Conservation (phyloP, 2,797 vertebrate species). For the Tamandua tetradactyla region DNA sequence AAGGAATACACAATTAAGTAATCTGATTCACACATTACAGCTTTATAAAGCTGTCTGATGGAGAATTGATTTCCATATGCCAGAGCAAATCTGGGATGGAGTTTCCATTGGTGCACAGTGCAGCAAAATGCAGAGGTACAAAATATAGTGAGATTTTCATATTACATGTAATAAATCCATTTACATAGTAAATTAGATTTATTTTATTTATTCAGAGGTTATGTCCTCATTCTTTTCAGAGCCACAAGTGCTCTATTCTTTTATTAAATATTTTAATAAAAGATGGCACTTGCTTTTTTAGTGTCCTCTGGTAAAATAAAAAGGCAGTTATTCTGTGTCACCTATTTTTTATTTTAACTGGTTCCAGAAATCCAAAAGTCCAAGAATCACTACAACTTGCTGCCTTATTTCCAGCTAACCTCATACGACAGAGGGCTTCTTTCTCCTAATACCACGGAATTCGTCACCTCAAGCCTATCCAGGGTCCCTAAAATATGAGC, state of each 20-base stretch:
- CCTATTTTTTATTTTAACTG: not conserved
- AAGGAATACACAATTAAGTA: not conserved
- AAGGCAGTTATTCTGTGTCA: not conserved
- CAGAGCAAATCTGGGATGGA: not conserved
- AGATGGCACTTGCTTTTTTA: not conserved
- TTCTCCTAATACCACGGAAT: not conserved
- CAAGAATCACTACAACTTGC: not conserved
- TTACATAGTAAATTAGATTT: not conserved
- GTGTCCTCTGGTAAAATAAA: conserved; percentile 22
- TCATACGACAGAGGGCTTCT: not conserved
- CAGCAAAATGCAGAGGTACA: not conserved
- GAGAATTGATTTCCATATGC: not conserved
- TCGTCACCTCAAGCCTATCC: not conserved
- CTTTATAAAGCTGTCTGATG: conserved; percentile 24
- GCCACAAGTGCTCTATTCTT: not conserved
- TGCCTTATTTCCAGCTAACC: not conserved
- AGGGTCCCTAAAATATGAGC: not conserved
- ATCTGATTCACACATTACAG: not conserved
- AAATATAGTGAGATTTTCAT: not conserved
- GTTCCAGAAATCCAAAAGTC: not conserved
- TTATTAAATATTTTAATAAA: not conserved
- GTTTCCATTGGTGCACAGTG: not conserved
- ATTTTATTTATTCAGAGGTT: not conserved
- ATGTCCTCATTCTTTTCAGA: not conserved
- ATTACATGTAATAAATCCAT: not conserved